Conservation (phyloP, 2,113 vertebrate genomes). For the Solenodon paradoxus region DNA sequence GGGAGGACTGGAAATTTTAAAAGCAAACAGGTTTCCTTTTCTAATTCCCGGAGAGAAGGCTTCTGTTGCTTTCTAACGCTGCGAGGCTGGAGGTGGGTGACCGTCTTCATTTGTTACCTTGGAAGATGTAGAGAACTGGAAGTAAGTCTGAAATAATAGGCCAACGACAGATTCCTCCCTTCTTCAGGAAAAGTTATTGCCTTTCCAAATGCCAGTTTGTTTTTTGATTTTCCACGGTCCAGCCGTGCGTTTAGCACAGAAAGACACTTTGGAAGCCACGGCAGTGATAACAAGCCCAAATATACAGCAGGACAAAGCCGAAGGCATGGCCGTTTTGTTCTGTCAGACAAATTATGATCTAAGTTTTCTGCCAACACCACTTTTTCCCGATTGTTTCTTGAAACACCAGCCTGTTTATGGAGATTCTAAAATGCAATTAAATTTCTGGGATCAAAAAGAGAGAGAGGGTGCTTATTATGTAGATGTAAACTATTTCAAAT, state of each 20-base stretch:
- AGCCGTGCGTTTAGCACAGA: slow-evolving; percentile 73
- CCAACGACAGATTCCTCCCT: slow-evolving; percentile 60
- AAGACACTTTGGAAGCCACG: slow-evolving; percentile 70
- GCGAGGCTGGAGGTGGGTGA: slow-evolving; percentile 61
- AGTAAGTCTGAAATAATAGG: slow-evolving; percentile 80
- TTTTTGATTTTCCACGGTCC: slow-evolving; percentile 83
- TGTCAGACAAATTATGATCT: slow-evolving; percentile 68
- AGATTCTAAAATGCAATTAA: slow-evolving; percentile 38
- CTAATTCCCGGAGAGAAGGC: slow-evolving; percentile 38
- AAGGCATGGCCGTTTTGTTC: slow-evolving; percentile 68
- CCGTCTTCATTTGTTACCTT: slow-evolving; percentile 77
- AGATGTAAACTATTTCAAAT: neutral
- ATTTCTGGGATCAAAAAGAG: neutral
- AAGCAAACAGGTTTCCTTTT: slow-evolving; percentile 50
- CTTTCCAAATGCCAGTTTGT: slow-evolving; percentile 78
- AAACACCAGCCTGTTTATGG: slow-evolving; percentile 48
- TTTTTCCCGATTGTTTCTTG: slow-evolving; percentile 35
- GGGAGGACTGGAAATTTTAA: neutral
- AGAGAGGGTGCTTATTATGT: neutral
- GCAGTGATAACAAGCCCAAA: slow-evolving; percentile 70
- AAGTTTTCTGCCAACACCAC: slow-evolving; percentile 30
- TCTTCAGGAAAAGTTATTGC: slow-evolving; percentile 67
- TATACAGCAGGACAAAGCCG: slow-evolving; percentile 76
- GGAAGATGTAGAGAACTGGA: slow-evolving; percentile 81
- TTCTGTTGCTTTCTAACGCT: slow-evolving; percentile 27